Conservation (phyloP, 2,797 vertebrate genomes). For the Parauchenoglanis ngamensis region DNA sequence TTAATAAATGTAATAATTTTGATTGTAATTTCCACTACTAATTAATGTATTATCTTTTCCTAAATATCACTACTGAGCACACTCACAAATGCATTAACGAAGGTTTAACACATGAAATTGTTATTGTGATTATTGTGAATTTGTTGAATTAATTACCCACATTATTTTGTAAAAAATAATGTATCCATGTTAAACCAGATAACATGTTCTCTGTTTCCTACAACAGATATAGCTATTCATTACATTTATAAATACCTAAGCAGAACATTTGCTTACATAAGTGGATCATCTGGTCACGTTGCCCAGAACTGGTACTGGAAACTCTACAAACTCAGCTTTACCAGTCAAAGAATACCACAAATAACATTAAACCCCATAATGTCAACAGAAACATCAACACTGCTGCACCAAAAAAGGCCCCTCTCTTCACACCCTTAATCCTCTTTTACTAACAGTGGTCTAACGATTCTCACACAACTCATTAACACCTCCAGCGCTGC, state of each 20-base stretch:
- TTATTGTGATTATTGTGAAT: no score
- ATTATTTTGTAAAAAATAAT: no score
- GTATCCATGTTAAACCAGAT: neutral
- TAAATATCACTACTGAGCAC: no score
- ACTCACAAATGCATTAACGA: no score
- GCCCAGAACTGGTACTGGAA: neutral
- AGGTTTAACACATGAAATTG: no score
- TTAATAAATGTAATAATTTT: no score
- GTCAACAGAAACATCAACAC: slow-evolving; percentile 4
- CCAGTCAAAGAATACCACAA: neutral
- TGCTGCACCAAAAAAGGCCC: neutral
- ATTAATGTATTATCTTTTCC: no score
- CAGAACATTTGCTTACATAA: neutral
- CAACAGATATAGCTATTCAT: neutral
- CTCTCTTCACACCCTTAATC: slow-evolving; percentile 2
- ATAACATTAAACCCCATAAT: neutral
- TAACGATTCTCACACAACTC: slow-evolving; percentile 1
- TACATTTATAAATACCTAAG: slow-evolving; percentile 1
- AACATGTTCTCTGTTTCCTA: neutral
- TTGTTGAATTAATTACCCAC: no score
- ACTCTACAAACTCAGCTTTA: neutral
- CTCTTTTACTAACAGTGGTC: neutral
- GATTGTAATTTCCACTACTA: no score
- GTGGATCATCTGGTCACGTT: neutral
- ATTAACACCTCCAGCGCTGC: slow-evolving; percentile 20